A percentile compares a stretch with the other conserved stretches of the same genome.
Conservation (phyloP, 2,113 vertebrate genomes). For the Aegotheles bennettii region DNA sequence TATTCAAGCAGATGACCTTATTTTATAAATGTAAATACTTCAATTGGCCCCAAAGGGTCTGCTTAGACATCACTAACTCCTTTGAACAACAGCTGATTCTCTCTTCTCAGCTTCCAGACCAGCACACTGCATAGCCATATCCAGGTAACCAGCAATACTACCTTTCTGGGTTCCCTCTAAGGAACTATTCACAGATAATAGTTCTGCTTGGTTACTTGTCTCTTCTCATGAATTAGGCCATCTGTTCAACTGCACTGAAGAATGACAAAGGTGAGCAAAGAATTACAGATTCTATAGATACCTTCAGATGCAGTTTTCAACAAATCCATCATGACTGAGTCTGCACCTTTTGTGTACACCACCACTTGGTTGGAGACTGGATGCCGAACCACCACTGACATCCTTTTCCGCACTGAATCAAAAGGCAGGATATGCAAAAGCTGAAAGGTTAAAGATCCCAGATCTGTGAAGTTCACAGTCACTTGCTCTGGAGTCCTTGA, state of each 20-base stretch:
- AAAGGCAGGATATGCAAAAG: slow-evolving; percentile 90
- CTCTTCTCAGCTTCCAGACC: background rate
- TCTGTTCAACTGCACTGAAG: background rate
- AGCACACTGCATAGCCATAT: background rate
- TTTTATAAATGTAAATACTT: background rate
- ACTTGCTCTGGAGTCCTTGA: slow-evolving; percentile 82
- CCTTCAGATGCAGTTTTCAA: slow-evolving; percentile 28
- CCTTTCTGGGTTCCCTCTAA: background rate
- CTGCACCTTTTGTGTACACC: slow-evolving; percentile 92
- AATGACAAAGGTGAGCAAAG: background rate
- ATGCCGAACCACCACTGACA: slow-evolving; percentile 93
- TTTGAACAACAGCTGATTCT: background rate
- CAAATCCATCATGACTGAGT: slow-evolving; percentile 83
- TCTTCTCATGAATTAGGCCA: background rate
- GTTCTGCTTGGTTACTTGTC: background rate
- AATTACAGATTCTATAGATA: background rate
- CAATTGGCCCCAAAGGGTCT: background rate
- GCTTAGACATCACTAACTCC: background rate
- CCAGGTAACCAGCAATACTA: background rate
- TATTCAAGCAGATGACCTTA: background rate
- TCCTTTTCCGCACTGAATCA: slow-evolving; percentile 87
- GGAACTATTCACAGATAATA: background rate
- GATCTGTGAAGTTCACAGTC: slow-evolving; percentile 79
- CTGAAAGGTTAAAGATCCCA: slow-evolving; percentile 79
- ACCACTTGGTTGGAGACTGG: slow-evolving; percentile 84